Percentiles rank a stretch among this genome's conserved stretches.
phyloP scores from a whole-genome alignment of 1,140 invertebrate species.

The Epicauta chinensis region DNA sequence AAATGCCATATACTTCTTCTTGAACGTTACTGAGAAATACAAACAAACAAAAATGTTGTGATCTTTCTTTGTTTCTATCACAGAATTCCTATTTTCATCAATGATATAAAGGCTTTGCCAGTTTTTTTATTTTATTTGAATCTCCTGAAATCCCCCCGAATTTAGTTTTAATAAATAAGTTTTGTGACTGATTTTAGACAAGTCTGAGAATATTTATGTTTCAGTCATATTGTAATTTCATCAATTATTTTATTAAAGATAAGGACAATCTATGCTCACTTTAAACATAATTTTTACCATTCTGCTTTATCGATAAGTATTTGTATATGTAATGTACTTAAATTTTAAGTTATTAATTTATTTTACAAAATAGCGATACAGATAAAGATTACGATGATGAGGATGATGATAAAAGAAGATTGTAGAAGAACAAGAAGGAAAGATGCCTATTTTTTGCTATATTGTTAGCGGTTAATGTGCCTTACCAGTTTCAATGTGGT shows the following conservation, averaged over 20 bases:
- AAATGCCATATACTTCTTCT: neutral
- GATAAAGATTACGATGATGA: no score
- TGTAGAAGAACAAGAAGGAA: no score
- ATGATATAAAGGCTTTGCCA: no score
- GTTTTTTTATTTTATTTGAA: no score
- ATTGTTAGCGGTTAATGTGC: slow-evolving; percentile 22
- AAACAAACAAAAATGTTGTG: neutral
- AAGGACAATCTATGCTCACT: neutral
- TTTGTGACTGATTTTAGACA: no score
- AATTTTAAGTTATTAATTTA: slow-evolving; percentile 7
- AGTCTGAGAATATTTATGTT: neutral
- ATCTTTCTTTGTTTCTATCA: neutral
- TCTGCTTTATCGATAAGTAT: slow-evolving; percentile 1
- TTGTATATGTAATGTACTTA: slow-evolving; percentile 1
- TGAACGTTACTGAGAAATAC: no score
- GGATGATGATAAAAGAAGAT: no score
- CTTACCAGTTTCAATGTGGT: slow-evolving; percentile 22
- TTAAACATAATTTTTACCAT: slow-evolving; percentile 5
- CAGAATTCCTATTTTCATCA: neutral
- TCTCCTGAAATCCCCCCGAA: no score
- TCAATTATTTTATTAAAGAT: neutral
- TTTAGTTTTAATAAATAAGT: no score
- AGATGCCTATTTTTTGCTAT: slow-evolving; percentile 11
- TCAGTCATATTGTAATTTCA: neutral
- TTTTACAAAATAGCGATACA: neutral